Base-by-base conservation (phyloP, 2,888 invertebrate species). In the Mamestra brassicae region DNA sequence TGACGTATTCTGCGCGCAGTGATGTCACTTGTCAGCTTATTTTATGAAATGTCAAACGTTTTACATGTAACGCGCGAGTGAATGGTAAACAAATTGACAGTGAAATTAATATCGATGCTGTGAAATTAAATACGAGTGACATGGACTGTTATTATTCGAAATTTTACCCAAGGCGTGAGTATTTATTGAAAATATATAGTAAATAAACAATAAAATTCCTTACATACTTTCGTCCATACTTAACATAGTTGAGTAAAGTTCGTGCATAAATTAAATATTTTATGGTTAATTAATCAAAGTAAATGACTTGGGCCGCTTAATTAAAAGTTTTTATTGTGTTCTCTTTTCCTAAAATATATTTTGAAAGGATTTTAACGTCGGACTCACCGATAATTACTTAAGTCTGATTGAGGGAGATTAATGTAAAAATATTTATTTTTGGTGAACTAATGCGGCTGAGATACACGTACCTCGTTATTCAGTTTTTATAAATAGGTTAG, bases 131-230 rank as follows among this genome's bases (percentile, higher is more conserved):
- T 87, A 88, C 88, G 84, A 91, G 94, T 94, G 95, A 91, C 89
- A 96, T 97, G 97, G 97, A 97, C 97, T 97, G 97, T 95, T 97
- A 96, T 94, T 97, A 96, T 91, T 95, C 97, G 70, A 97, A 96
- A 92, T 96, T 96, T 96, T 96, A 96, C 89, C 95, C 96, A 84
- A 96, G 96, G 94, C 96, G 97, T 97, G 94, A 97, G 97, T 97
- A 95, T 93, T 93, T 92, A 90, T 91, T 91, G 88, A 85, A 90
- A 90, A 88, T 91, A 90, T 78, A 89, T 89, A 89, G 89, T 93
- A 93, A 93, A 94, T 92, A 95, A 95, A 95, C 94, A 96, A 94
- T 92, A 93, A 94, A 94, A 95, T 95, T 94, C 95, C 90, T 91
- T 61, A 88, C 93, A 95, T 96, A 92, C 89, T 94, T 94, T 89